Percentiles rank a stretch among this genome's conserved stretches.
Evolutionary conservation across 2,888 invertebrate genomes (phyloP).

Genomic region (Apamea crenata): DNA sequence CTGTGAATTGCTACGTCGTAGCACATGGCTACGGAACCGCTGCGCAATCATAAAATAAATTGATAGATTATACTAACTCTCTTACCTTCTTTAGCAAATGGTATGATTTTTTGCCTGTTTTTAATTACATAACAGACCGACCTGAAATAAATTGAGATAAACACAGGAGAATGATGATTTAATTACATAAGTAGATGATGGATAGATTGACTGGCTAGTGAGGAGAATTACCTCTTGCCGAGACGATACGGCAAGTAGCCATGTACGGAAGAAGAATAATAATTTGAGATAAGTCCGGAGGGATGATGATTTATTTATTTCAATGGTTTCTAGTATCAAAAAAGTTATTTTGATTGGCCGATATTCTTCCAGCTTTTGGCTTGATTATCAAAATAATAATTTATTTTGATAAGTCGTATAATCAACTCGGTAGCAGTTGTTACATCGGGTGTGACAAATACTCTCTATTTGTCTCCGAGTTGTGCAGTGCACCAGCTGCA

Average conservation of each 20-base stretch:
- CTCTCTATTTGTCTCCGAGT: slow-evolving; percentile 13
- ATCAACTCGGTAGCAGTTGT: not conserved
- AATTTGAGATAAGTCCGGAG: not conserved
- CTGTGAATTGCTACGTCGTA: slow-evolving; percentile 11
- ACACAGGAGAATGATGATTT: not conserved
- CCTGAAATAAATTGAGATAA: too few species aligned
- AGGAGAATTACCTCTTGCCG: not conserved
- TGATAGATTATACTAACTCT: not conserved
- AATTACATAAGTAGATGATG: not conserved
- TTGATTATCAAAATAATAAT: not conserved
- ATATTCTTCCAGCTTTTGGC: not conserved
- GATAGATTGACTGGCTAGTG: not conserved
- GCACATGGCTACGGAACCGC: not conserved
- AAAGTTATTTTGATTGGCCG: too few species aligned
- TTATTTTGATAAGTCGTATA: not conserved
- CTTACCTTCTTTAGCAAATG: not conserved
- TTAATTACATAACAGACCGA: not conserved
- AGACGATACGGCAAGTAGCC: not conserved
- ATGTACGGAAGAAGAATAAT: too few species aligned
- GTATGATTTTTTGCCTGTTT: not conserved
- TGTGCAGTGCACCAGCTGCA: slow-evolving; percentile 22
- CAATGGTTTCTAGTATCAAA: not conserved
- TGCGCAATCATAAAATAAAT: not conserved
- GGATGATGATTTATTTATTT: not conserved
- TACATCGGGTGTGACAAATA: not conserved